phyloP scores from a whole-genome alignment of 2,113 vertebrate species.

The Zosterops lateralis region DNA sequence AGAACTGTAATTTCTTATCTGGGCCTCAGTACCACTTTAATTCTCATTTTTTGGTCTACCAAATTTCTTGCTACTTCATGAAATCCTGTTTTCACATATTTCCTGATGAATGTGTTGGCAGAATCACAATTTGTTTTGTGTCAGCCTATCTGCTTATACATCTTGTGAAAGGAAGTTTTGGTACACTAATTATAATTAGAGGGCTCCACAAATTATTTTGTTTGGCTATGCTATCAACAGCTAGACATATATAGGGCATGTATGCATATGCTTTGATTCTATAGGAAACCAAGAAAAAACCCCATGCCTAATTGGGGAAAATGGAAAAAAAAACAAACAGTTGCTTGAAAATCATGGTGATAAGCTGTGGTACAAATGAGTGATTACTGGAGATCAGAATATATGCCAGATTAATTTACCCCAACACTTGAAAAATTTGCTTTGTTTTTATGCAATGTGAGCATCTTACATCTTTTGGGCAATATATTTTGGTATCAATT shows the following conservation, averaged over 20 bases:
- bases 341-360: background rate
- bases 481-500: background rate
- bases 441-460: background rate
- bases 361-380: background rate
- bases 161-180: background rate
- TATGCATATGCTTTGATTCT: background rate
- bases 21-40: background rate
- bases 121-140: background rate
- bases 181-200: background rate
- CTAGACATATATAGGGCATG: background rate
- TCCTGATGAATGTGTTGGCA: background rate
- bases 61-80: background rate
- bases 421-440: background rate
- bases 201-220: background rate
- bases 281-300: background rate
- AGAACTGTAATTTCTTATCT: background rate
- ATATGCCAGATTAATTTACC: background rate
- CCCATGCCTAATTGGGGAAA: background rate
- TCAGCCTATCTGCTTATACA: background rate
- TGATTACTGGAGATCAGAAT: background rate
- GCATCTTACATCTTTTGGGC: background rate
- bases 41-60: background rate
- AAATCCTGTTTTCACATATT: accelerated
- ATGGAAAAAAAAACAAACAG: background rate
- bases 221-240: background rate